These are phyloP conservation scores for Sepiola atlantica DNA, from an alignment of 2,888 invertebrate species.

Conservation along the genomic window DNA sequence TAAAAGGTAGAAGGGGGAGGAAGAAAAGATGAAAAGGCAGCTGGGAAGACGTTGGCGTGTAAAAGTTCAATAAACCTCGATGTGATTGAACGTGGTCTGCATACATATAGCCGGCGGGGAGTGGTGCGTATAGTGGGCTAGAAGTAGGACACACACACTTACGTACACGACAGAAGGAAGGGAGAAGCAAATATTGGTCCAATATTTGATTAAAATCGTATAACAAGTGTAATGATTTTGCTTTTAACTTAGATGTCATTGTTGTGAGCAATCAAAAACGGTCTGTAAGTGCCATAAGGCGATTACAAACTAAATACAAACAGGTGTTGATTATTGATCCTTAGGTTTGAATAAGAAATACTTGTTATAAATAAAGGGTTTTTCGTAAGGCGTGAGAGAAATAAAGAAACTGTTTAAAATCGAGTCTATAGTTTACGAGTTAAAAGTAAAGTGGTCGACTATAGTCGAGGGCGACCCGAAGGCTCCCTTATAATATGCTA, in stretches of 20 bases:
- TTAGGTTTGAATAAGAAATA: not conserved
- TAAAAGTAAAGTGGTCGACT: too few species aligned
- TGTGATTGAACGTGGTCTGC: conserved; percentile 32
- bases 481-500: too few species aligned
- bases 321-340: not conserved
- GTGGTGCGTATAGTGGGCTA: not conserved
- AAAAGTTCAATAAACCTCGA: conserved; percentile 9
- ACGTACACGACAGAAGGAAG: not conserved
- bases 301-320: not conserved
- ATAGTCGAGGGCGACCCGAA: too few species aligned
- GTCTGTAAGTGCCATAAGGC: not conserved
- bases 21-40: not conserved
- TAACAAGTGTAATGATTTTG: not conserved
- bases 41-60: too few species aligned
- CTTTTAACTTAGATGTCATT: not conserved
- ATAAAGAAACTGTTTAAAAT: not conserved
- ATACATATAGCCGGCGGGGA: not conserved
- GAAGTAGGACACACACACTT: not conserved
- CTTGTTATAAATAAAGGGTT: not conserved
- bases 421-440: too few species aligned
- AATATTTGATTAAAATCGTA: not conserved
- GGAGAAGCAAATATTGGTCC: not conserved
- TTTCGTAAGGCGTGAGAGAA: not conserved
- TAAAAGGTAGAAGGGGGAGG: not conserved
- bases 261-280: not conserved